phyloP scores from a whole-genome alignment of 2,113 vertebrate genomes.

The Hymenochirus boettgeri region DNA sequence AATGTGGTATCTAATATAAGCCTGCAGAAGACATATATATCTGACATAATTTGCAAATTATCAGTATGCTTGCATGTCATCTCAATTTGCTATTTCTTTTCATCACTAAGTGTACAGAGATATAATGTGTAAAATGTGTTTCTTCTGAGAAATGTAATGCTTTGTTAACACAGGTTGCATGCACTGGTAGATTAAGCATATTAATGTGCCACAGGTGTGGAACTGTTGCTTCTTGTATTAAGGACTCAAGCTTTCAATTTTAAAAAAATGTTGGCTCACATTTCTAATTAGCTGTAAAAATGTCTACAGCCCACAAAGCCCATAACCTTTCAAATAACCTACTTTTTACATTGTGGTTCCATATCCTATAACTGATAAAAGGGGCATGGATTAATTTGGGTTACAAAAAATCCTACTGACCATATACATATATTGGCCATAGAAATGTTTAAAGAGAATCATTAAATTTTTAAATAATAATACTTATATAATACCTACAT shows the following conservation, averaged over 20 bases:
- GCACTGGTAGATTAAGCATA: neutral
- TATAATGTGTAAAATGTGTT: neutral
- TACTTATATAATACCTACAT: no score
- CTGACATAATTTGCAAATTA: neutral
- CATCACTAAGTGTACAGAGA: neutral
- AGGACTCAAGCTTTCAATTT: neutral
- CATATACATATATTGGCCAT: no score
- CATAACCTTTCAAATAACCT: neutral
- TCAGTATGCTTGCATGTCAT: neutral
- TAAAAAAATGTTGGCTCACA: neutral
- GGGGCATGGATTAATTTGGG: no score
- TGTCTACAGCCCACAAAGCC: neutral
- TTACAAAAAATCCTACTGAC: no score
- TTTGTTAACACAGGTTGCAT: neutral
- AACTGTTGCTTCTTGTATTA: neutral
- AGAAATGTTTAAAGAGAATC: no score
- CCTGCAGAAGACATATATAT: neutral
- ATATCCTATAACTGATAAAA: no score
- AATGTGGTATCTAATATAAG: neutral
- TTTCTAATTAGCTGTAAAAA: neutral
- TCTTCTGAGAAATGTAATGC: neutral
- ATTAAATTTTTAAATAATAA: no score
- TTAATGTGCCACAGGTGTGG: constrained; percentile 3
- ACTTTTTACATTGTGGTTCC: neutral
- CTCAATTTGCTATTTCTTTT: neutral